Percentiles rank a stretch among this genome's conserved stretches.
These are phyloP conservation scores for Drosophila persimilis DNA, from an alignment of 1,140 invertebrate genomes.

Conservation along the genomic window DNA sequence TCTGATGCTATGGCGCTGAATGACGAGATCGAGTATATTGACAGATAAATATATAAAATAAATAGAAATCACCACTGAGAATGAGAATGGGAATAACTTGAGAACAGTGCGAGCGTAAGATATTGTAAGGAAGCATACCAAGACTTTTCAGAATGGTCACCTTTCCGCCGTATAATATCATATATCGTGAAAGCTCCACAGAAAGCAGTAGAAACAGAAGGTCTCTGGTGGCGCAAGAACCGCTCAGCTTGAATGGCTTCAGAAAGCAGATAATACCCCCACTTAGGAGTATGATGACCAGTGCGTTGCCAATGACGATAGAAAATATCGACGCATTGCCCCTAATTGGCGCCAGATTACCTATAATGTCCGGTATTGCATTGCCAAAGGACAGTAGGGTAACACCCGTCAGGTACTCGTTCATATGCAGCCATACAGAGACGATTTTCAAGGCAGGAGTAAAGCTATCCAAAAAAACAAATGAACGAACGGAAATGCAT, in stretches of 20 bases:
- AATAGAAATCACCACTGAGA: constrained; percentile 21
- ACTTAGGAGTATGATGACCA: constrained; percentile 37
- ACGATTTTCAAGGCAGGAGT: constrained; percentile 45
- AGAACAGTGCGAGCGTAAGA: not conserved
- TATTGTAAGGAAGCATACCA: constrained; percentile 12
- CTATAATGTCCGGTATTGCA: constrained; percentile 38
- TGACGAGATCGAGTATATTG: constrained; percentile 35
- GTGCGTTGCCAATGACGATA: constrained; percentile 10
- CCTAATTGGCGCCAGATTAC: constrained; percentile 39
- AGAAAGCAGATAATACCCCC: constrained; percentile 51
- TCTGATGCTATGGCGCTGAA: constrained; percentile 24
- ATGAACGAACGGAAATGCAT: no score
- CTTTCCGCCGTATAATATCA: not conserved
- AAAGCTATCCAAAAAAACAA: constrained; percentile 16
- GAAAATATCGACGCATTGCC: constrained; percentile 10
- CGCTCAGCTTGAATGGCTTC: constrained; percentile 51
- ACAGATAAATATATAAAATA: constrained; percentile 41
- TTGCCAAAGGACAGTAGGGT: constrained; percentile 41
- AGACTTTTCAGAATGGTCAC: not conserved
- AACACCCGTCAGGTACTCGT: constrained; percentile 54
- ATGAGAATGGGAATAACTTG: not conserved
- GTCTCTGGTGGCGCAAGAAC: constrained; percentile 25
- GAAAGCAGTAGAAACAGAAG: constrained; percentile 42
- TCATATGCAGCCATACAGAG: constrained; percentile 29
- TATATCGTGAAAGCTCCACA: constrained; percentile 4